Percentiles rank a stretch among this genome's conserved stretches.
Conservation (phyloP, 2,888 invertebrate species). For the Rhimphoctona megacephalus region DNA sequence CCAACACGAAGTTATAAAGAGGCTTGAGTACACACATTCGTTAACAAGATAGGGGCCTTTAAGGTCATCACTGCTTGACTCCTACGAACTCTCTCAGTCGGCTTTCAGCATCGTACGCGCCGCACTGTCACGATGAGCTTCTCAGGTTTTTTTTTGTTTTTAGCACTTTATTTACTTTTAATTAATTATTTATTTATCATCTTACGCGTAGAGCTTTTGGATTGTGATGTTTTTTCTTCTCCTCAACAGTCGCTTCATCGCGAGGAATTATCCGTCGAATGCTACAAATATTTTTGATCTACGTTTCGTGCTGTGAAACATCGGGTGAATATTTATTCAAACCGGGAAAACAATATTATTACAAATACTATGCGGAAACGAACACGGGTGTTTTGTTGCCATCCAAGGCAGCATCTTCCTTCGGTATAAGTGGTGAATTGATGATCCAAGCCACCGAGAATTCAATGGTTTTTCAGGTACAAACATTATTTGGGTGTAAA, state of each 20-base stretch:
- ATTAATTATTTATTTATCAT: conserved; percentile 26
- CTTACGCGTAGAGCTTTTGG: not conserved
- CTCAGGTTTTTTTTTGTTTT: conserved; percentile 75
- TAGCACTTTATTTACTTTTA: conserved; percentile 36
- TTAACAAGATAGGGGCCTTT: conserved; percentile 77
- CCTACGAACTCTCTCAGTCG: conserved; percentile 79
- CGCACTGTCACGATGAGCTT: conserved; percentile 78
- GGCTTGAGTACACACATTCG: conserved; percentile 74
- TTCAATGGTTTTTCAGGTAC: conserved; percentile 78
- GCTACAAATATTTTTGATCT: conserved; percentile 21
- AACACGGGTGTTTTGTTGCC: conserved; percentile 81
- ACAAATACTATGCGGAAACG: conserved; percentile 80
- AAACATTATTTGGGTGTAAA: not conserved
- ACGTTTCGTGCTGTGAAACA: conserved; percentile 43
- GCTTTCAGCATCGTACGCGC: conserved; percentile 77
- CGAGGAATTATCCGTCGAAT: conserved; percentile 21
- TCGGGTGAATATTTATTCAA: conserved; percentile 75
- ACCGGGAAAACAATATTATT: conserved; percentile 79
- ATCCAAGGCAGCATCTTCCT: conserved; percentile 80
- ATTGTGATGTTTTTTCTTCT: conserved; percentile 19
- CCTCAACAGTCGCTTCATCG: conserved; percentile 31
- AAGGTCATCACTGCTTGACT: conserved; percentile 83
- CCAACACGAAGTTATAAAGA: conserved; percentile 71
- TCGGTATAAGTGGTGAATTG: conserved; percentile 79
- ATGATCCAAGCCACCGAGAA: conserved; percentile 76